Evolutionary conservation across 2,888 invertebrate species (phyloP), one percentile per base, ranked within the genome.

Genomic region (Lithophane socia): DNA sequence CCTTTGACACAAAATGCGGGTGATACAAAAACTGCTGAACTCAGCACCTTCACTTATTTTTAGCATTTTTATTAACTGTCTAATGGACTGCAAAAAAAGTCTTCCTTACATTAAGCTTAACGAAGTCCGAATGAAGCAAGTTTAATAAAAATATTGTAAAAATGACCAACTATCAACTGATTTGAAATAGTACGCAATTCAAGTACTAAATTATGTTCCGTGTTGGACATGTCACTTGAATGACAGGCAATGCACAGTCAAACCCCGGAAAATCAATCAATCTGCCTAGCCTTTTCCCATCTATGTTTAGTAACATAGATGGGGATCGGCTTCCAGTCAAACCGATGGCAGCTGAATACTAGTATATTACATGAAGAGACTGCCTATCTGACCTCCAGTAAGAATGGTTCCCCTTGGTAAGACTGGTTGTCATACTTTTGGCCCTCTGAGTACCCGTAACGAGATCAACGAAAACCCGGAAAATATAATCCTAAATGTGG

Each of bases 1-100:
- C 81, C 79, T 83, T 83, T 83, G 81, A 58, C 37, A n/a, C 18
- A 47, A 72, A 72, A 47, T 44, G 9, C 47, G 21, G 37, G 63
- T 64, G 63, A 16, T 42, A 37, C 18, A 24, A 72, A 80, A 81
- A n/a, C 8, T 73, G 21, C 24, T 24, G 16, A 60, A 72, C 61
- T 52, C 12, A 58, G 72, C 54, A 47, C 68, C 4, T 71, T 49
- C 9, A 67, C 16, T 18, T 52, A 7, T 52, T 77, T 78, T 80
- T 37, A 13, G 10, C 8, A 47, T 54, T 60, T 79, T 81, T 52
- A 21, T 80, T 64, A 44, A 0, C 8, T 18, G 13, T 18, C 18
- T 58, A 73, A 73, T 73, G 63, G 56, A 77, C 29, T 78, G 21
- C 8, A 24, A 21, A 52, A 49, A 5, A 12, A 12, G 21, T 56